Conservation (phyloP, 1,140 invertebrate genomes). For the Drosophila varians region DNA sequence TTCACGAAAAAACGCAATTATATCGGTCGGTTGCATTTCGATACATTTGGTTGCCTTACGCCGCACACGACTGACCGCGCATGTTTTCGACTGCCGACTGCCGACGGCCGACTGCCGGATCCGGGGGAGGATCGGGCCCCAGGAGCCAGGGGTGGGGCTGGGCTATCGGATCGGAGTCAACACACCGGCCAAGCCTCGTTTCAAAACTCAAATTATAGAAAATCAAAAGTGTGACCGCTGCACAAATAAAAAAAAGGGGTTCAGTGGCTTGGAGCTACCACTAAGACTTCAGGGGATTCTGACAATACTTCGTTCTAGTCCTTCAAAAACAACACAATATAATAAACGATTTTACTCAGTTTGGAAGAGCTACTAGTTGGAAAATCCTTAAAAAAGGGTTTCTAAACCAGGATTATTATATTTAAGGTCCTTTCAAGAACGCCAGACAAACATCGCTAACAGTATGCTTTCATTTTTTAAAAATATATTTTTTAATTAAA, state of each 20-base stretch:
- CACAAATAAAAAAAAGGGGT: conserved; percentile 51
- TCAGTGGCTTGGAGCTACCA: conserved; percentile 6
- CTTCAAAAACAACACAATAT: too few relatives aligned
- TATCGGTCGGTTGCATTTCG: conserved; percentile 83
- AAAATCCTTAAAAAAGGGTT: too few relatives aligned
- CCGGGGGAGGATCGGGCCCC: conserved; percentile 14
- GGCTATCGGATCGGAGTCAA: conserved; percentile 35
- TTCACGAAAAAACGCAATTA: conserved; percentile 81
- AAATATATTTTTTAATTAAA: neutral
- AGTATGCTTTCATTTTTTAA: neutral
- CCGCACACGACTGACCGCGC: conserved; percentile 83
- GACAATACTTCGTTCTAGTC: too few relatives aligned
- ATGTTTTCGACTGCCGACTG: conserved; percentile 70
- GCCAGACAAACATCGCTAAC: too few relatives aligned
- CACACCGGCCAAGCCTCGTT: conserved; percentile 53
- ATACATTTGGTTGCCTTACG: conserved; percentile 83
- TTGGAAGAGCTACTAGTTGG: too few relatives aligned
- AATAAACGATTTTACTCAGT: too few relatives aligned
- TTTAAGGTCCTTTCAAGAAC: too few relatives aligned
- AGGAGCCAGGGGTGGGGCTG: conserved; percentile 38
- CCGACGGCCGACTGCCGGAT: neutral
- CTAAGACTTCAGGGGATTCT: neutral
- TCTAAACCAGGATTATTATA: too few relatives aligned
- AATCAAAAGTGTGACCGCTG: conserved; percentile 79
- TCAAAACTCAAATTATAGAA: conserved; percentile 79